Evolutionary conservation across 2,113 vertebrate species (phyloP).

Genomic region (Epinephelus moara): DNA sequence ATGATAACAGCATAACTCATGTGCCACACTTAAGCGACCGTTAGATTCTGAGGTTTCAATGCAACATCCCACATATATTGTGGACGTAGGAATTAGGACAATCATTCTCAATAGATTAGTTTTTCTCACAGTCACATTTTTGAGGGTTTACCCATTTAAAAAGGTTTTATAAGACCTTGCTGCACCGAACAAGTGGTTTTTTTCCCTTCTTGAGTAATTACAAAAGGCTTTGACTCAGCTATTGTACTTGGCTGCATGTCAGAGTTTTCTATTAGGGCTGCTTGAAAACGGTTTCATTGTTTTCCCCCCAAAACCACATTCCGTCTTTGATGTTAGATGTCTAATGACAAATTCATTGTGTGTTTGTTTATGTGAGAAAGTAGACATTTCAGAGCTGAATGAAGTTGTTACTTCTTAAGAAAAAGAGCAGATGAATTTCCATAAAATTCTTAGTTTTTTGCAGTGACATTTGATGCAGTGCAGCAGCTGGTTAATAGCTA

Average conservation of each 20-base stretch:
- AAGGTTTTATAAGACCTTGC: not conserved
- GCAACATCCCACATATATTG: not conserved
- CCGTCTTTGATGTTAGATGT: not conserved
- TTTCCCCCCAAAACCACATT: not conserved
- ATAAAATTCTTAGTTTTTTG: not conserved
- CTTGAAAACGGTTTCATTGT: not conserved
- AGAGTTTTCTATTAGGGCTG: not conserved
- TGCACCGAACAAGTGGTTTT: not conserved
- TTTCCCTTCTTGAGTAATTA: not conserved
- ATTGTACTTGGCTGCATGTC: slow-evolving; percentile 3
- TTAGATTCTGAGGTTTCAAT: not conserved
- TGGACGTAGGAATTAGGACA: not conserved
- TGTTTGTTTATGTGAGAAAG: not conserved
- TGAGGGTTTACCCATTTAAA: not conserved
- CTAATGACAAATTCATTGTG: not conserved
- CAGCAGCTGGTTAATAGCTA: not conserved
- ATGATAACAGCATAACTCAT: not conserved
- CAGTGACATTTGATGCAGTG: not conserved
- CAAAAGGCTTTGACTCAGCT: slow-evolving; percentile 1
- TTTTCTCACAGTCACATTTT: not conserved
- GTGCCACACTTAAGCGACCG: not conserved
- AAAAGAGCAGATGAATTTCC: not conserved
- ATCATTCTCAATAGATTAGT: not conserved
- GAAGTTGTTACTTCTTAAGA: not conserved
- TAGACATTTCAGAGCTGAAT: not conserved